These are phyloP conservation scores for Chelon labrosus DNA, from an alignment of 2,797 vertebrate genomes.

Conservation along the genomic window DNA sequence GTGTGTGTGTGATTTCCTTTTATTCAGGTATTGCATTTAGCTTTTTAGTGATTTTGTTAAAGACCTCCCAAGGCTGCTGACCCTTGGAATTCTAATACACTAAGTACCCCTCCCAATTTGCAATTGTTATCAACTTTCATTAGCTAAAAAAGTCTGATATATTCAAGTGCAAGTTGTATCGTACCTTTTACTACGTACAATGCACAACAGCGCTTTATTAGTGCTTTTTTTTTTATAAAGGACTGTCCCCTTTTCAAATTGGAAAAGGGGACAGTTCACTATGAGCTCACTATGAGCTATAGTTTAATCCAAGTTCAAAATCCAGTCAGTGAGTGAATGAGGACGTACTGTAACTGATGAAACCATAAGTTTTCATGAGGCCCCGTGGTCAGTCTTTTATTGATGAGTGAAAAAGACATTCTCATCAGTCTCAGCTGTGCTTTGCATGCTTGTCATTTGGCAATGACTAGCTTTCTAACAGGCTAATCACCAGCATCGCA, in stretches of 20 bases:
- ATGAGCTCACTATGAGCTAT: too few species aligned
- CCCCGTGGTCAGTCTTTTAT: too few species aligned
- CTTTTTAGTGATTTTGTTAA: constrained; percentile 71
- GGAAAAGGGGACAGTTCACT: not conserved
- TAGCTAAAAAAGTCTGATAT: constrained; percentile 20
- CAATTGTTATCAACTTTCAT: constrained; percentile 43
- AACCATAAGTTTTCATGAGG: too few species aligned
- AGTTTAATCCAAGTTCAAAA: not conserved
- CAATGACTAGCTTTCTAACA: too few species aligned
- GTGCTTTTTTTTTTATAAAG: constrained; percentile 5
- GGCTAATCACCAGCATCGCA: too few species aligned
- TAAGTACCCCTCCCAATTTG: constrained; percentile 28
- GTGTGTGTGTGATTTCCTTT: constrained; percentile 53
- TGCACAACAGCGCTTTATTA: not conserved
- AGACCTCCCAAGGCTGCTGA: constrained; percentile 68
- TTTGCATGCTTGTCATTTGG: too few species aligned
- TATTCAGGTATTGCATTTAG: constrained; percentile 64
- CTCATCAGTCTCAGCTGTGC: too few species aligned
- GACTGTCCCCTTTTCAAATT: not conserved
- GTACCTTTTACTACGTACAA: constrained; percentile 1
- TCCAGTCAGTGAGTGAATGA: too few species aligned
- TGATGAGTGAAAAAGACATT: too few species aligned
- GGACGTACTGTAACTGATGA: too few species aligned
- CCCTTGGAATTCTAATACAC: constrained; percentile 55
- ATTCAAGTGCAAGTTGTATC: constrained; percentile 24